Evolutionary conservation across 2,113 vertebrate genomes (phyloP), one percentile per base, ranked within the genome.

Genomic region (Cheilinus undulatus): DNA sequence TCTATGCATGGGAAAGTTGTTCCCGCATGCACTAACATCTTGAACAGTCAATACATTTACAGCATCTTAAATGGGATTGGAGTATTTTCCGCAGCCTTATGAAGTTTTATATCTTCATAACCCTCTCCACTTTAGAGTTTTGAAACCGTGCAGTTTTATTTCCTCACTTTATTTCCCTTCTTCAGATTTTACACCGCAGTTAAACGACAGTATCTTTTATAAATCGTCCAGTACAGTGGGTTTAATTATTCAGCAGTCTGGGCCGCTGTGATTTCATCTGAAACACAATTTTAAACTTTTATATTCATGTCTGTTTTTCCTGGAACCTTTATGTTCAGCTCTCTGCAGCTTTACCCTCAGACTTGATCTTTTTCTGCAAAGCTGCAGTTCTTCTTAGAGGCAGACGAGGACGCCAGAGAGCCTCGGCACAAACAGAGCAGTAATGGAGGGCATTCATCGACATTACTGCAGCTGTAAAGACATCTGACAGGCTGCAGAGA

Each of bases 381-480:
- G 1, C 46, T 73, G 82, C 81, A 76, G 48, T 86, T 0, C 57
- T 7, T 4, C 11, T 0, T 4, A 2, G 0, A 17, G 38, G 12
- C 91, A 69, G 73, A n/a, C 52, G 88, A 34, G 72, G 88, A 86
- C 71, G 83, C 71, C 49, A 82, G 40, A 86, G 79, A 50, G 20
- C 76, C 83, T 90, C 11, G 27, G 19, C 52, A 42, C 4, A 19
- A 52, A 42, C 46, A 13, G 13, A 69, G 14, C 57, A 32, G 42
- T 56, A 59, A 80, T 70, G 69, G 63, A 66, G 48, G 66, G 58
- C 48, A 38, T 52, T 43, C 42, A 23, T 72, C 46, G 38, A 77
- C 49, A 36, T 78, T 30, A 50, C 24, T 56, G 27, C 74, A 36
- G 38, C 28, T 27, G 26, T 66, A 14, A 40, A 68, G 32, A 38